Evolutionary conservation across 2,888 invertebrate genomes (phyloP).

Genomic region (Isotomurus palustris): DNA sequence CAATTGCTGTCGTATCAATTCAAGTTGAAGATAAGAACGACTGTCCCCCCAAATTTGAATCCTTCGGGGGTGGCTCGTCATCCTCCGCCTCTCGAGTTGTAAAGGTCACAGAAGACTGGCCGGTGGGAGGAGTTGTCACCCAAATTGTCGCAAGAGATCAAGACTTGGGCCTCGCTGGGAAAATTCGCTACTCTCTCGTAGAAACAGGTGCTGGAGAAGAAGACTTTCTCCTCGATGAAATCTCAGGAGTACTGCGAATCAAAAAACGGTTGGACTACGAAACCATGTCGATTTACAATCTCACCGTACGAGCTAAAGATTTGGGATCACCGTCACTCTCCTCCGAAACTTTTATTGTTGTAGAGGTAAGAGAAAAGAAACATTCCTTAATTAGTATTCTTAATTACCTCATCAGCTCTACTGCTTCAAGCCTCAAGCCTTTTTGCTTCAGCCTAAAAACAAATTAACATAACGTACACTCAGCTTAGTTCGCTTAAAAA

Average conservation of each 20-base stretch:
- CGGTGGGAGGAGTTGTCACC: constrained; percentile 74
- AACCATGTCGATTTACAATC: constrained; percentile 78
- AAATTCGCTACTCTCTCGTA: constrained; percentile 68
- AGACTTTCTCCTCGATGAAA: constrained; percentile 72
- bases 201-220: constrained; percentile 63
- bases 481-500: too few species aligned
- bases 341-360: constrained; percentile 68
- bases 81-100: constrained; percentile 52
- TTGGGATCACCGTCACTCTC: constrained; percentile 75
- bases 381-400: too few species aligned
- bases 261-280: constrained; percentile 78
- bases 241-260: constrained; percentile 81
- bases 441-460: too few species aligned
- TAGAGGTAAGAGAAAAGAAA: constrained; percentile 64
- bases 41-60: constrained; percentile 75
- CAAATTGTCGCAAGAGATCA: constrained; percentile 78
- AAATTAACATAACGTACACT: too few species aligned
- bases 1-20: constrained; percentile 77
- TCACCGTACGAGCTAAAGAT: constrained; percentile 80
- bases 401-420: too few species aligned
- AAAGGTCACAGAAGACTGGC: constrained; percentile 85
- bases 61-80: constrained; percentile 61
- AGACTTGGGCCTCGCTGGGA: constrained; percentile 77
- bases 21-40: constrained; percentile 87
- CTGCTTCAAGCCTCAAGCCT: too few species aligned